Percentiles rank a stretch among this genome's conserved stretches.
Conservation (phyloP, 2,888 invertebrate genomes). For the Rotaria magnacalcarata region DNA sequence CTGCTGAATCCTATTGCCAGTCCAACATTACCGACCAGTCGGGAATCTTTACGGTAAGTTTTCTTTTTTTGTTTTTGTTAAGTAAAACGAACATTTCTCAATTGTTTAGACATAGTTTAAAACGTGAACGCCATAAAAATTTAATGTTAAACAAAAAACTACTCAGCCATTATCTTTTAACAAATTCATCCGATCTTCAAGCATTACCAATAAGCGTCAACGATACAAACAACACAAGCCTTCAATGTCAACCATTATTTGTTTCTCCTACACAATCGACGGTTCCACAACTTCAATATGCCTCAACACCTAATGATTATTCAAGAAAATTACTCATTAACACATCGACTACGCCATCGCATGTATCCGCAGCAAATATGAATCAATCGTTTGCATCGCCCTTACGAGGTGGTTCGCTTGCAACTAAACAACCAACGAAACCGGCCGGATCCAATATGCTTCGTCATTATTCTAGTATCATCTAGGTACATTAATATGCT, state of each 20-base stretch:
- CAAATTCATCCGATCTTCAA: conserved; percentile 22
- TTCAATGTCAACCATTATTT: not conserved
- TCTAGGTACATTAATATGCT: not conserved
- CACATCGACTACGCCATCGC: not conserved
- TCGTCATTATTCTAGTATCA: conserved; percentile 20
- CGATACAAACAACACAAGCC: not conserved
- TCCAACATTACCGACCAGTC: not conserved
- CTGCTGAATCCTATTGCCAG: conserved; percentile 5
- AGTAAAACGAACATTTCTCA: not conserved
- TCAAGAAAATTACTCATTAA: not conserved
- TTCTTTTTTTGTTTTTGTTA: not conserved
- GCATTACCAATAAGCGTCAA: not conserved
- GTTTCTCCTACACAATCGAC: conserved; percentile 7
- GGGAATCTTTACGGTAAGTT: not conserved
- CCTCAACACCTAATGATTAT: conserved; percentile 10
- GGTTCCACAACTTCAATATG: not conserved
- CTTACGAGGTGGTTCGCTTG: not conserved
- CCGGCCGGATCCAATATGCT: not conserved
- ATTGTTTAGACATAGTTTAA: conserved; percentile 8
- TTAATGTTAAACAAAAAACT: conserved; percentile 9
- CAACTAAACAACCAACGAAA: not conserved
- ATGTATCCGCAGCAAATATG: not conserved
- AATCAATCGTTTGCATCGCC: conserved; percentile 15
- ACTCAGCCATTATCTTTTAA: conserved; percentile 5
- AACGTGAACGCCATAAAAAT: conserved; percentile 24